These are phyloP conservation scores for Crypturellus tataupa DNA, from an alignment of 2,797 vertebrate species.

Conservation along the genomic window DNA sequence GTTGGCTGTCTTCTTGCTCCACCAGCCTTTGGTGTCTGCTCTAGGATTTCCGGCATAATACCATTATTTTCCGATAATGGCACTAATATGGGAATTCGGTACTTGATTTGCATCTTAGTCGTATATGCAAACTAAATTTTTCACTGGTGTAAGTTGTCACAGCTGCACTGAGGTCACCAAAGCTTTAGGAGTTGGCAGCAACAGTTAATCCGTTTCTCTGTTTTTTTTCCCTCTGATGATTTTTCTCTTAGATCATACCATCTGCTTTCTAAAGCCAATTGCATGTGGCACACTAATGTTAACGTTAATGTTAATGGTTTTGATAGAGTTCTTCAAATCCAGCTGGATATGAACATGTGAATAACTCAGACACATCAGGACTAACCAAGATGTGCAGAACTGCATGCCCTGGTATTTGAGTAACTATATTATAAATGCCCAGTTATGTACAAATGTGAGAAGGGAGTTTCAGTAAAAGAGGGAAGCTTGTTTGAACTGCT, in stretches of 20 bases:
- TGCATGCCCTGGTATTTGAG: not conserved
- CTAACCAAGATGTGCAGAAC: not conserved
- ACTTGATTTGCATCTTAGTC: not conserved
- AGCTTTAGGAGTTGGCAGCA: not conserved
- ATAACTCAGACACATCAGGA: not conserved
- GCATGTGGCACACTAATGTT: not conserved
- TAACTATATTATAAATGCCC: not conserved
- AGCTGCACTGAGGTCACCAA: not conserved
- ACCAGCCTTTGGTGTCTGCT: not conserved
- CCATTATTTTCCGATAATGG: not conserved
- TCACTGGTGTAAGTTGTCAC: not conserved
- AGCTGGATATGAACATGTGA: not conserved
- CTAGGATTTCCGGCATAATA: not conserved
- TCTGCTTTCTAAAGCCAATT: not conserved
- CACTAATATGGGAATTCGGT: not conserved
- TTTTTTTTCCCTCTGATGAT: not conserved
- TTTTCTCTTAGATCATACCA: not conserved
- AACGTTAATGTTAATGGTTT: not conserved
- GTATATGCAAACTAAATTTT: not conserved
- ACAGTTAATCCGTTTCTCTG: not conserved
- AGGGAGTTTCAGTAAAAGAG: not conserved
- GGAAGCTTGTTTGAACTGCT: not conserved
- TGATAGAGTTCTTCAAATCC: not conserved
- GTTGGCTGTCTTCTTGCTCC: not conserved
- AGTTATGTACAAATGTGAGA: not conserved